These are phyloP conservation scores for Phyllostomus discolor DNA, from an alignment of 2,113 vertebrate genomes.

Conservation along the genomic window DNA sequence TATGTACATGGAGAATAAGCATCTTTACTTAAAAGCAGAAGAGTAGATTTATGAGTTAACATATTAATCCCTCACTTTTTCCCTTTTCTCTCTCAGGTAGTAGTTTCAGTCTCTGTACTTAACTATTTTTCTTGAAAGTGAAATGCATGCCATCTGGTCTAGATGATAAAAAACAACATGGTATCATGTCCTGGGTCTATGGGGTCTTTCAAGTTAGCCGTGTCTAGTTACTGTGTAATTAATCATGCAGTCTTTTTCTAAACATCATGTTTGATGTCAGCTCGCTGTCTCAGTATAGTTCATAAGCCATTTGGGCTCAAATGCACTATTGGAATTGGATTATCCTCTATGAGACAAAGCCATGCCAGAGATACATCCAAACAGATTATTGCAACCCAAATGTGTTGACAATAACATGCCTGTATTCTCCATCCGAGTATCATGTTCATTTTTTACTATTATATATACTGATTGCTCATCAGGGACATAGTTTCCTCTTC, in stretches of 20 bases:
- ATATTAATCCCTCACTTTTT: neutral
- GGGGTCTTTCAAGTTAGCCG: neutral
- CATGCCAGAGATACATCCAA: neutral
- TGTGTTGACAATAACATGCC: neutral
- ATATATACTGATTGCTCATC: neutral
- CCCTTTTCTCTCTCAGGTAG: neutral
- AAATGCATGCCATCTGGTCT: neutral
- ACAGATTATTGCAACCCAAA: neutral
- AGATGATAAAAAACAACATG: neutral
- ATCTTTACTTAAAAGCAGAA: neutral
- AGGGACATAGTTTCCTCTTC: neutral
- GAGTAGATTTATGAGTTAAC: neutral
- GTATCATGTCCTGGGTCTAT: neutral
- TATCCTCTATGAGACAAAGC: neutral
- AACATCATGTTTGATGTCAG: neutral
- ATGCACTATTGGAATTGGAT: neutral
- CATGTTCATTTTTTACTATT: neutral
- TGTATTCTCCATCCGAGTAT: neutral
- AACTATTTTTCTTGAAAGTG: neutral
- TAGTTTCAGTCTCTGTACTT: neutral
- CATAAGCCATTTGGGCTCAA: neutral
- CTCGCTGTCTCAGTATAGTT: neutral
- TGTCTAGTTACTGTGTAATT: neutral
- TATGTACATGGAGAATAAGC: rapidly evolving
- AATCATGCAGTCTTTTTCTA: neutral